These are phyloP conservation scores for Eugnorisma glareosa DNA, from an alignment of 2,888 invertebrate genomes.

Conservation along the genomic window DNA sequence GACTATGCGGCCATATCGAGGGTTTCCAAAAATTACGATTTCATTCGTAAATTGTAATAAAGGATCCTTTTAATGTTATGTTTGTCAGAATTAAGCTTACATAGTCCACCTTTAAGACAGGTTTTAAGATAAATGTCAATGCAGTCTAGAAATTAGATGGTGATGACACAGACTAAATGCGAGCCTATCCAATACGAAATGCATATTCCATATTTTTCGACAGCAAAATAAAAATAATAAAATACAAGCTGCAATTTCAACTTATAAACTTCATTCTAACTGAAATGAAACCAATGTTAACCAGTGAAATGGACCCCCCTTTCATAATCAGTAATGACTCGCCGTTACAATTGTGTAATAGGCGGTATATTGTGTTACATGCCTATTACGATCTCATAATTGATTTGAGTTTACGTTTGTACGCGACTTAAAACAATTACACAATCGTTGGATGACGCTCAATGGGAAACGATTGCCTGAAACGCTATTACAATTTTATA, in stretches of 20 bases:
- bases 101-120: neutral
- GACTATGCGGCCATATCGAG: neutral
- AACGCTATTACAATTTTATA: constrained; percentile 16
- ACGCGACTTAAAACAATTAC: constrained; percentile 43
- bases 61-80: neutral
- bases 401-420: constrained; percentile 37
- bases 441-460: constrained; percentile 35
- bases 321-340: constrained; percentile 9
- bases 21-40: neutral
- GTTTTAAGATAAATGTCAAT: neutral
- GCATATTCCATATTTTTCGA: neutral
- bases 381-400: constrained; percentile 33
- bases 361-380: constrained; percentile 27
- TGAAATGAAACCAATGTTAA: neutral
- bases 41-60: neutral
- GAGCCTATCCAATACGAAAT: neutral
- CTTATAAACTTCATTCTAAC: neutral
- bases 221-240: neutral
- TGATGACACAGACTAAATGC: neutral
- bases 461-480: constrained; percentile 32
- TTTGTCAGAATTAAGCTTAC: neutral
- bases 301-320: neutral
- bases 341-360: constrained; percentile 22
- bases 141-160: neutral
- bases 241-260: neutral